Percentiles rank a stretch among this genome's conserved stretches.
Conservation (phyloP, 2,797 vertebrate genomes). For the Alauda arvensis region DNA sequence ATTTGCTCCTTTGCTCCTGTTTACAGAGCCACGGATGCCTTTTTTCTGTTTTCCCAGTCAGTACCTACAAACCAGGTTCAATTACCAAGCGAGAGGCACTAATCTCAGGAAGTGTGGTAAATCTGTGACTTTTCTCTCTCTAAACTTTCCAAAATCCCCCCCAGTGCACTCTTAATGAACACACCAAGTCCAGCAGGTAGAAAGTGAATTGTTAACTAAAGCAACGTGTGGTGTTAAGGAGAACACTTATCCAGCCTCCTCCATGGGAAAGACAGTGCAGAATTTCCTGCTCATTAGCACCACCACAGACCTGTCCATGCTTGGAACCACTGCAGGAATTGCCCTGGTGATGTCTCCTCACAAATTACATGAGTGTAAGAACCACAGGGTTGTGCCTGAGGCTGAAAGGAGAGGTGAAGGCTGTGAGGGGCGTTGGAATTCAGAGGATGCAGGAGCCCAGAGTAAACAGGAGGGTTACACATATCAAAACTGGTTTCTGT, state of each 20-base stretch:
- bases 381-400: neutral
- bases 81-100: neutral
- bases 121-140: neutral
- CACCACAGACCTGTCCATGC: fast-evolving
- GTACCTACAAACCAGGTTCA: neutral
- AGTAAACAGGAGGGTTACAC: neutral
- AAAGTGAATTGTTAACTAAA: neutral
- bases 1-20: neutral
- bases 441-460: neutral
- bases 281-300: neutral
- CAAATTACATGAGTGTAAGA: fast-evolving
- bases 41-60: neutral
- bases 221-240: fast-evolving
- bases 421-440: neutral
- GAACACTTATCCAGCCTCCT: neutral
- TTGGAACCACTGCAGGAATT: neutral
- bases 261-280: neutral
- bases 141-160: neutral
- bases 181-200: neutral
- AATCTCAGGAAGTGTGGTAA: neutral
- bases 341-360: neutral
- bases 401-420: neutral
- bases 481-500: neutral
- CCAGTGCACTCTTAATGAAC: neutral
- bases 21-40: neutral